Conservation (phyloP, 2,888 invertebrate genomes). For the Cremastinae sp. region DNA sequence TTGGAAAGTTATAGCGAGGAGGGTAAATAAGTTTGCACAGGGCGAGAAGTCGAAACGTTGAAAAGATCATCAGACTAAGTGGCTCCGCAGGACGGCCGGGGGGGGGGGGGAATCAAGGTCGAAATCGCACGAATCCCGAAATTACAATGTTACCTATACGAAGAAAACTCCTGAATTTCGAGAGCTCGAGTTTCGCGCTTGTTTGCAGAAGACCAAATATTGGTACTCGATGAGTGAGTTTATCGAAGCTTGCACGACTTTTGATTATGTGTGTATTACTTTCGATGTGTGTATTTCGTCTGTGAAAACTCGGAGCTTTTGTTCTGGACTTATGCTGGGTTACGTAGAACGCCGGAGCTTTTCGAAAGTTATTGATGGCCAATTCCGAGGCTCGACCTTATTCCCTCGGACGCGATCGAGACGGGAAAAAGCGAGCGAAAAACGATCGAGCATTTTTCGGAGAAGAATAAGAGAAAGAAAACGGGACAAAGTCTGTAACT, state of each 20-base stretch:
- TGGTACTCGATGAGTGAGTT: too few species aligned
- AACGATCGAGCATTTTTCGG: not conserved
- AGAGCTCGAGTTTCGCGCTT: too few species aligned
- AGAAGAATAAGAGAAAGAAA: constrained; percentile 6
- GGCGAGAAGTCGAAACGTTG: constrained; percentile 11
- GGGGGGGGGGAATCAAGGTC: too few species aligned
- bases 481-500: not conserved
- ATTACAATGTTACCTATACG: constrained; percentile 10
- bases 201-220: too few species aligned
- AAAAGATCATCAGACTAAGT: constrained; percentile 33
- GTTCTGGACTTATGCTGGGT: too few species aligned
- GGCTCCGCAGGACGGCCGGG: constrained; percentile 27
- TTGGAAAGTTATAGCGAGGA: constrained; percentile 20
- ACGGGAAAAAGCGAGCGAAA: not conserved
- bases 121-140: constrained; percentile 22
- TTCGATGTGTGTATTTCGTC: too few species aligned
- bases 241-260: not conserved
- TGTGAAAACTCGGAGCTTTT: too few species aligned
- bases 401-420: too few species aligned
- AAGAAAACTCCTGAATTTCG: too few species aligned
- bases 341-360: too few species aligned
- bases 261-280: not conserved
- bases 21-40: constrained; percentile 27
- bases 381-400: not conserved
- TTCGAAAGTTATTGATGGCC: too few species aligned